These are phyloP conservation scores for Neomicropteryx cornuta DNA, from an alignment of 1,140 invertebrate species.

Conservation along the genomic window DNA sequence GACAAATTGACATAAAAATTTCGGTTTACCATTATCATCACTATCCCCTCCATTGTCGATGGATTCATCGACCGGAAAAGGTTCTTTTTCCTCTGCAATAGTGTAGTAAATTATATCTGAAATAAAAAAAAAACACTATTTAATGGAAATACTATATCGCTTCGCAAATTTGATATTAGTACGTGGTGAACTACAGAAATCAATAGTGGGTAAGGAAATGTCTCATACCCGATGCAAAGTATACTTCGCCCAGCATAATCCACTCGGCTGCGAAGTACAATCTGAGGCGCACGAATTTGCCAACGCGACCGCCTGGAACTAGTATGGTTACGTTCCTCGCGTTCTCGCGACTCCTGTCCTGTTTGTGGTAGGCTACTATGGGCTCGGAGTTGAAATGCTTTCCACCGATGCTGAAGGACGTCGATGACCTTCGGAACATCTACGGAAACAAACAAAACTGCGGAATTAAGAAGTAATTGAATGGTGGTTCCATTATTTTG, in stretches of 20 bases:
- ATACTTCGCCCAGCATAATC: constrained; percentile 73
- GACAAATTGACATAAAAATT: too few species aligned
- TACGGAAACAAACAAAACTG: constrained; percentile 33
- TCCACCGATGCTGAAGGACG: constrained; percentile 59
- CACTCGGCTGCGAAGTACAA: constrained; percentile 64
- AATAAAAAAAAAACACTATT: too few species aligned
- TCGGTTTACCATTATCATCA: too few species aligned
- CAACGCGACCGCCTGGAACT: constrained; percentile 48
- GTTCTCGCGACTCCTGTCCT: constrained; percentile 58
- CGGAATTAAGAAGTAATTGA: too few species aligned
- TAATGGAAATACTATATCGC: too few species aligned
- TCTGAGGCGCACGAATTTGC: constrained; percentile 55
- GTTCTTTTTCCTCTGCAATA: neutral
- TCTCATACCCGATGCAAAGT: constrained; percentile 51
- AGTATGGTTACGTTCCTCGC: constrained; percentile 63
- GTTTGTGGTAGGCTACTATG: constrained; percentile 57
- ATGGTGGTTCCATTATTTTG: neutral
- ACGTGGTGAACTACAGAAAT: constrained; percentile 8
- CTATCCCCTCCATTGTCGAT: neutral
- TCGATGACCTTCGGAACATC: constrained; percentile 57
- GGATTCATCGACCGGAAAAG: neutral
- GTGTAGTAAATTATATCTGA: neutral
- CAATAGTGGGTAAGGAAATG: constrained; percentile 4
- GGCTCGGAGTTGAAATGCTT: constrained; percentile 48
- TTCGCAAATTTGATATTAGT: neutral